Base-by-base conservation (phyloP, 2,888 invertebrate genomes). In the Pyrrhosoma nymphula region DNA sequence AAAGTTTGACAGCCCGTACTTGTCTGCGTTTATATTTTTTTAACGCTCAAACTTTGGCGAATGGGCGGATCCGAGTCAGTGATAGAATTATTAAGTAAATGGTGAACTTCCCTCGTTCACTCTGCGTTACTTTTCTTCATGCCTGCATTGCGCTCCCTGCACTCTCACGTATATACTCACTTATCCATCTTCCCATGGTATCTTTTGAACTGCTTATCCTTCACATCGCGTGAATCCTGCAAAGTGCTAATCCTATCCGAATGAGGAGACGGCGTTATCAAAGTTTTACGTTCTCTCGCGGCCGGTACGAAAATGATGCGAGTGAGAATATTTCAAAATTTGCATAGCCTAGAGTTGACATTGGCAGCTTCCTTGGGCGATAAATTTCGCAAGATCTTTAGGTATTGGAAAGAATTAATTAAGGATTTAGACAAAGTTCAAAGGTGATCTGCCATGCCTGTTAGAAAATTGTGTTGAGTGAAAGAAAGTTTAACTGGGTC, bases 1-100 rank as follows among this genome's bases (percentile, higher is more conserved):
- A 69, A 69, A 69, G 69, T 69, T 69, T 69, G 69, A 69, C 69
- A 69, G 69, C 69, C 69, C 69, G 18, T 26, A 69, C 69, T 69
- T 69, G 69, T 26, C 69, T 69, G 18, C 69, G 69, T 69, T 69
- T 69, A 26, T 69, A 1, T 82, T 35, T 82, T 35, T 82, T 35
- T 82, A 82, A 82, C 26, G 82, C 35, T 18, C 30, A 82, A 82
- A 82, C 35, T 82, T 82, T 82, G 35, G 69, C n/a, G 82, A 82
- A 82, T 16, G 82, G 0, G 26, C 1, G 30, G 82, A 82, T 30
- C 16, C 16, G 82, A 82, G 82, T 14, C 35, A 30, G 82, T 30
- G 82, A 82, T 16, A 18, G 82, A 35, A 35, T 82, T 82, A 35
- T 82, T 82, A 26, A 69, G 69, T 69, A 69, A 69, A 69, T 69